A percentile compares a stretch with the other conserved stretches of the same genome.
Evolutionary conservation across 1,140 invertebrate species (phyloP).

Genomic region (Drosophila navojoa): DNA sequence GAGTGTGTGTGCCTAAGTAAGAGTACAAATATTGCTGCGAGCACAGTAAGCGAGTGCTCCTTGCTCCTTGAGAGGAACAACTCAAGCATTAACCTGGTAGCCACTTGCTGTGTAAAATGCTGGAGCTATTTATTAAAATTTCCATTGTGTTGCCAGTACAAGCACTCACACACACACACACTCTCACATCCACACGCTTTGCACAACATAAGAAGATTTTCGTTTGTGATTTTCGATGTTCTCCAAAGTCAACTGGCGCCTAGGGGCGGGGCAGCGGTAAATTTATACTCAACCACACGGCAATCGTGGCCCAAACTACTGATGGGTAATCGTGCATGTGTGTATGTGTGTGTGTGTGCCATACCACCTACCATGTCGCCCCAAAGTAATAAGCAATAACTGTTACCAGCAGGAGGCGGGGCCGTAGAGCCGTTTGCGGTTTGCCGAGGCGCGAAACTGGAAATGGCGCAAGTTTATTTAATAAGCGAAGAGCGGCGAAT

Average conservation of each 20-base stretch:
- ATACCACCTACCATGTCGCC: not conserved
- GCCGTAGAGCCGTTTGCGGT: slow-evolving; percentile 27
- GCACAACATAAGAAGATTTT: slow-evolving; percentile 54
- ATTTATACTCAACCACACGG: slow-evolving; percentile 52
- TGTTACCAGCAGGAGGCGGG: slow-evolving; percentile 27
- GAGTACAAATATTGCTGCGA: slow-evolving; percentile 1
- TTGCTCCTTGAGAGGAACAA: slow-evolving; percentile 46
- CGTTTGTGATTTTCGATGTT: slow-evolving; percentile 53
- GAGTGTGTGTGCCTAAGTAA: slow-evolving; percentile 2
- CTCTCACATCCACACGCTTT: slow-evolving; percentile 11
- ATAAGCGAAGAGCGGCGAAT: slow-evolving; percentile 55
- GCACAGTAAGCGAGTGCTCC: slow-evolving; percentile 35
- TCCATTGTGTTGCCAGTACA: slow-evolving; percentile 22
- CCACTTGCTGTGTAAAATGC: slow-evolving; percentile 46
- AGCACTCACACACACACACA: not conserved
- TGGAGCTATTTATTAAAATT: slow-evolving; percentile 79
- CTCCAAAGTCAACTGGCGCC: not conserved
- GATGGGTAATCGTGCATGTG: slow-evolving; percentile 21
- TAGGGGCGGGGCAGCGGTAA: slow-evolving; percentile 15
- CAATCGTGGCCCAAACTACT: slow-evolving; percentile 57
- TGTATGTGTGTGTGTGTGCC: slow-evolving; percentile 1
- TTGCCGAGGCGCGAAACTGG: slow-evolving; percentile 69
- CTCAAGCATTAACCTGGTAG: not conserved
- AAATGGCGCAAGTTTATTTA: slow-evolving; percentile 81
- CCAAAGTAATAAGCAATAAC: slow-evolving; percentile 71